phyloP scores from a whole-genome alignment of 35 echinoderm and acorn worm genomes.

The Apostichopus parvimensis region DNA sequence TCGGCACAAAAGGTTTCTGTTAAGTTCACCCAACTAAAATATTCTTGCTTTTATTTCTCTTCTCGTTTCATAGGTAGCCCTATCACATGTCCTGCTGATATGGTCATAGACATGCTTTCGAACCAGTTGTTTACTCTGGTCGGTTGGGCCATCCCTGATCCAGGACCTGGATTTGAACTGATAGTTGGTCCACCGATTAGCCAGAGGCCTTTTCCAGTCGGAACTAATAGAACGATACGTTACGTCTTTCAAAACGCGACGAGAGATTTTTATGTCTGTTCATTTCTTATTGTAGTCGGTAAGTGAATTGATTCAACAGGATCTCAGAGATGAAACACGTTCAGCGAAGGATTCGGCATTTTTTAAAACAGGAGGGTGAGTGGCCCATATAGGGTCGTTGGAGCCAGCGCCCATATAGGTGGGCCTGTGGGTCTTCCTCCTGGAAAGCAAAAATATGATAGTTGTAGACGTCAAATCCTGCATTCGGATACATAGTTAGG shows the following conservation, averaged over 20 bases:
- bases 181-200: not conserved
- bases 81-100: constrained; percentile 9
- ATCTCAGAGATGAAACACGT: no score
- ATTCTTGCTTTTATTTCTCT: not conserved
- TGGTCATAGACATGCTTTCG: not conserved
- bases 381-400: no score
- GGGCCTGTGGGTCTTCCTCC: no score
- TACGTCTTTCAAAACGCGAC: not conserved
- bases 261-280: not conserved
- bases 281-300: constrained; percentile 24
- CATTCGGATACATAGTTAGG: no score
- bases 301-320: not conserved
- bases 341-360: no score
- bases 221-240: constrained; percentile 35
- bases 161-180: not conserved
- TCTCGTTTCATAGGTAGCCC: not conserved
- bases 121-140: not conserved
- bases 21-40: no score
- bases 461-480: no score
- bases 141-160: constrained; percentile 23
- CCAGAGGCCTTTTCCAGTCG: not conserved
- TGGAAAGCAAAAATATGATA: no score
- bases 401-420: no score
- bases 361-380: no score
- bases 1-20: no score